A percentile compares a stretch with the other conserved stretches of the same genome.
Evolutionary conservation across 1,140 invertebrate species (phyloP).

Genomic region (Trinorchestia longiramus): DNA sequence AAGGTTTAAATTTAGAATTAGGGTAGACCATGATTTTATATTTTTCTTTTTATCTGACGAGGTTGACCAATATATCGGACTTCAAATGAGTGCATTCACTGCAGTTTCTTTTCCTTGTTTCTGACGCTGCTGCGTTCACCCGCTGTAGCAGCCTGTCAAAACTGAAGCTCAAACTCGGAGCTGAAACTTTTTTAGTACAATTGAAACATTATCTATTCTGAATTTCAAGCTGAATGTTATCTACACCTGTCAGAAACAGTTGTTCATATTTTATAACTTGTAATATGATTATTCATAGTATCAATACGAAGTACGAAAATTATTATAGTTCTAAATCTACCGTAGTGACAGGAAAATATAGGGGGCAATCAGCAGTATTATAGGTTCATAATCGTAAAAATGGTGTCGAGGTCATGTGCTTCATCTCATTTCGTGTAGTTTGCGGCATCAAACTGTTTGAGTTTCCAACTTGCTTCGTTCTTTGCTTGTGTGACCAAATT

Average conservation of each 20-base stretch:
- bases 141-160: neutral
- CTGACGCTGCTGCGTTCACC: no score
- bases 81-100: neutral
- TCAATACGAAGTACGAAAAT: neutral
- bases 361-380: no score
- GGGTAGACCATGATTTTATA: neutral
- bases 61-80: neutral
- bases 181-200: no score
- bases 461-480: neutral
- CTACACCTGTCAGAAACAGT: no score
- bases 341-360: neutral
- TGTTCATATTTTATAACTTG: no score
- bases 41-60: neutral
- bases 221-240: no score
- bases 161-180: neutral
- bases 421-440: neutral
- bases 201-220: no score
- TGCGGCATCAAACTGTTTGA: neutral
- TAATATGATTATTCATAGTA: no score
- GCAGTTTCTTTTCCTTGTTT: neutral
- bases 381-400: no score
- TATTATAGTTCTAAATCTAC: neutral
- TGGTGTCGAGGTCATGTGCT: no score
- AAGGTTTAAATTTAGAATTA: neutral
- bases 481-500: neutral